A percentile compares a stretch with the other conserved stretches of the same genome.
Evolutionary conservation across 2,797 vertebrate genomes (phyloP).

Genomic region (Thaleichthys pacificus): DNA sequence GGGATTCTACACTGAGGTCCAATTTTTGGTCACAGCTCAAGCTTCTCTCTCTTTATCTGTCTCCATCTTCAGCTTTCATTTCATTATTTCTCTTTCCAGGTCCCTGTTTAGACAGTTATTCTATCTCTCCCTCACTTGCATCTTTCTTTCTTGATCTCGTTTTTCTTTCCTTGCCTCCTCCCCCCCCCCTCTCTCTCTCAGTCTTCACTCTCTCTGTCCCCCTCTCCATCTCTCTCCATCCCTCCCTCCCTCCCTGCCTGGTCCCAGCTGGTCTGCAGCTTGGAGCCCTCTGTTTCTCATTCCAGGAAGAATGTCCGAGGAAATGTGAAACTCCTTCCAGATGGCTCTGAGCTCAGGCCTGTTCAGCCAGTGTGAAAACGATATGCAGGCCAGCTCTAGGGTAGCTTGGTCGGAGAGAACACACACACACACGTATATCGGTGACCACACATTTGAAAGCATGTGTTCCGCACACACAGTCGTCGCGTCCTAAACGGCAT

Average conservation of each 20-base stretch:
- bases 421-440: conserved; percentile 17
- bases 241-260: conserved; percentile 15
- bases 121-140: too few relatives aligned
- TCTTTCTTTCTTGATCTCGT: background rate
- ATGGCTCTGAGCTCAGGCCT: conserved; percentile 43
- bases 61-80: too few relatives aligned
- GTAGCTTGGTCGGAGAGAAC: conserved; percentile 37
- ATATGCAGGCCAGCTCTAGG: conserved; percentile 43
- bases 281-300: conserved; percentile 45
- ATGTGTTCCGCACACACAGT: conserved; percentile 13
- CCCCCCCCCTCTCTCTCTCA: too few relatives aligned
- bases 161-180: too few relatives aligned
- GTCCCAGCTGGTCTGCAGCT: conserved; percentile 52
- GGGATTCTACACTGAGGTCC: conserved; percentile 28
- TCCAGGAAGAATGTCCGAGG: conserved; percentile 53
- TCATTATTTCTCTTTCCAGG: too few relatives aligned
- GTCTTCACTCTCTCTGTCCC: too few relatives aligned
- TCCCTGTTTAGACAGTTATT: too few relatives aligned
- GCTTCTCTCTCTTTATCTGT: too few relatives aligned
- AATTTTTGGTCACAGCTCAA: background rate
- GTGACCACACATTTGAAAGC: background rate
- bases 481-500: background rate
- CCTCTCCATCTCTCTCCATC: conserved; percentile 20
- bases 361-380: conserved; percentile 42
- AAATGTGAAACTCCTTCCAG: conserved; percentile 63